Conservation (phyloP, 2,113 vertebrate species). For the Anguilla rostrata region DNA sequence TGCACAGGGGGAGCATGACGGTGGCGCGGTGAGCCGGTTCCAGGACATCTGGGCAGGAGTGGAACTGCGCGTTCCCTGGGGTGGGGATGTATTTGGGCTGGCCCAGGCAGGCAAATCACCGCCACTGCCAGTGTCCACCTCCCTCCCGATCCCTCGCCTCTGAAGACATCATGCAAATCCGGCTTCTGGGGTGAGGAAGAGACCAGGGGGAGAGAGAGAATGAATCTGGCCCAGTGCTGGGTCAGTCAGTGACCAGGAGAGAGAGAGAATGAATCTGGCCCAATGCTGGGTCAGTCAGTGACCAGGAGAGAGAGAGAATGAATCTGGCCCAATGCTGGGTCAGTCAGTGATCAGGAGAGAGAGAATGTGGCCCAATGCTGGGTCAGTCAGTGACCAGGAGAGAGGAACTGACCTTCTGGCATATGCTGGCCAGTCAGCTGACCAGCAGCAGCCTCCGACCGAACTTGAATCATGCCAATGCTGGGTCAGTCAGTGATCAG, state of each 20-base stretch:
- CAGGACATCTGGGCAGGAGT: neutral
- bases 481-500: conserved; percentile 12
- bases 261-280: no score
- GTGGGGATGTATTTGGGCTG: conserved; percentile 30
- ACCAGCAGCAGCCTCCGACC: no score
- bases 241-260: no score
- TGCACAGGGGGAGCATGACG: neutral
- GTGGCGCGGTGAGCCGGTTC: accelerated
- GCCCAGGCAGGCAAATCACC: conserved; percentile 62
- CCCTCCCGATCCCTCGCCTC: conserved; percentile 23
- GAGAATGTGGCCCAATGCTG: no score
- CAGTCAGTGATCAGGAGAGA: no score
- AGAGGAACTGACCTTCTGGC: no score
- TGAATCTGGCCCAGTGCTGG: neutral
- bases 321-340: no score
- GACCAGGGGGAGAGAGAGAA: conserved; percentile 1
- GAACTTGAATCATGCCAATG: conserved; percentile 75
- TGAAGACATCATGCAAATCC: conserved; percentile 68
- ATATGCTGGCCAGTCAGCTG: no score
- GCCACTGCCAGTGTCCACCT: conserved; percentile 27
- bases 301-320: no score
- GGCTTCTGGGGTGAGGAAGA: conserved; percentile 14
- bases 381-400: no score
- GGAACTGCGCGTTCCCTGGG: neutral
- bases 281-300: no score